Percentiles rank a stretch among this genome's conserved stretches.
Evolutionary conservation across 2,888 invertebrate species (phyloP).

Genomic region (Syrista parreyssii): DNA sequence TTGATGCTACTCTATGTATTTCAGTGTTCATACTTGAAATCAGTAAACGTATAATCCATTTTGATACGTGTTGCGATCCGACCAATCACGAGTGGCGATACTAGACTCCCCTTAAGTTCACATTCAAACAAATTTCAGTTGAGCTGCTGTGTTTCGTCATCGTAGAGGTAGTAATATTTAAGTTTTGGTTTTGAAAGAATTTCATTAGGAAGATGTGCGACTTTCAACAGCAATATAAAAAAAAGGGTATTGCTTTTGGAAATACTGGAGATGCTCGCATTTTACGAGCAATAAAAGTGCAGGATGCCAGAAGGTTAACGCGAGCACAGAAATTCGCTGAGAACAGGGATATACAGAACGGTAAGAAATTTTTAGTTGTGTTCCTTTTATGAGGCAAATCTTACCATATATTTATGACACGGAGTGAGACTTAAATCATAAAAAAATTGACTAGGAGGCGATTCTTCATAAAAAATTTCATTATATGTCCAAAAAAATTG

Average conservation of each 20-base stretch:
- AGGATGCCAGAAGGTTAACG: conserved; percentile 19
- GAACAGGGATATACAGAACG: conserved; percentile 20
- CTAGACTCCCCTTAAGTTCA: neutral
- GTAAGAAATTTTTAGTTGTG: neutral
- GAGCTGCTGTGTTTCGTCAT: neutral
- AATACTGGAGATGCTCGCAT: conserved; percentile 15
- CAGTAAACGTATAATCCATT: neutral
- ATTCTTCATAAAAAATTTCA: neutral
- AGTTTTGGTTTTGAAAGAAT: neutral
- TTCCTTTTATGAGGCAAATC: neutral
- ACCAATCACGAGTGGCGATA: neutral
- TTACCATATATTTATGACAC: neutral
- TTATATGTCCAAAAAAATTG: neutral
- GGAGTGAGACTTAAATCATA: neutral
- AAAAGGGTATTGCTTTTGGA: conserved; percentile 15
- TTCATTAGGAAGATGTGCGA: conserved; percentile 15
- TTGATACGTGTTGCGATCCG: neutral
- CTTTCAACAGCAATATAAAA: conserved; percentile 28
- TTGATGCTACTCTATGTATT: too few relatives aligned
- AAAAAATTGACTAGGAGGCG: neutral
- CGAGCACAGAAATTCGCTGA: conserved; percentile 25
- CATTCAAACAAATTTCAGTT: neutral
- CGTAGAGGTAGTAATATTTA: neutral
- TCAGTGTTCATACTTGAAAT: too few relatives aligned
- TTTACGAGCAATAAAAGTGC: conserved; percentile 22